Evolutionary conservation across 2,888 invertebrate species (phyloP).

Genomic region (Reticulitermes lucifugus): DNA sequence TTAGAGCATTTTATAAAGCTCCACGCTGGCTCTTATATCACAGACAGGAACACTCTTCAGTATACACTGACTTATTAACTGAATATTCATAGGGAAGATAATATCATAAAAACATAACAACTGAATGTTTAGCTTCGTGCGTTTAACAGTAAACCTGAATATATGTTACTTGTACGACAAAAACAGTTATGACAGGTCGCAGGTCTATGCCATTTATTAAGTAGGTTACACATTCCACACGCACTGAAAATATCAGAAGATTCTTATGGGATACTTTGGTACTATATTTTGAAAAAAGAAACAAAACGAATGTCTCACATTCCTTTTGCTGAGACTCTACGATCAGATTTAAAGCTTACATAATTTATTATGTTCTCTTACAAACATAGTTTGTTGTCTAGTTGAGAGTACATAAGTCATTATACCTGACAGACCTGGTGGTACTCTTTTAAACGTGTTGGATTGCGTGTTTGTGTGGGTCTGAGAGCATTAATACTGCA

Average conservation of each 20-base stretch:
- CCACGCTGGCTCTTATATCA: no score
- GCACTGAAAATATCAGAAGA: not conserved
- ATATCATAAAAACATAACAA: no score
- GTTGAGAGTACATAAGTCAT: conserved; percentile 17
- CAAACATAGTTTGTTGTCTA: conserved; percentile 7
- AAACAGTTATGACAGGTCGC: no score
- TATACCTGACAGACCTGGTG: conserved; percentile 6
- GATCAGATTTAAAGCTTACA: conserved; percentile 12
- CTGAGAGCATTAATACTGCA: not conserved
- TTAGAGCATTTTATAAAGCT: no score
- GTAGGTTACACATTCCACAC: not conserved
- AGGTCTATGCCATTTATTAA: not conserved
- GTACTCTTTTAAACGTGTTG: not conserved
- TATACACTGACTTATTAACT: no score
- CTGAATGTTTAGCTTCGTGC: no score
- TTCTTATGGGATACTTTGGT: conserved; percentile 2
- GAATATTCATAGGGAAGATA: no score
- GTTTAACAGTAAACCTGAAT: no score
- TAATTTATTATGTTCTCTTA: conserved; percentile 25
- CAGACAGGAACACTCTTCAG: no score
- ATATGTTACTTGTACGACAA: no score
- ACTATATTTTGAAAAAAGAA: conserved; percentile 7
- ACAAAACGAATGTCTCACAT: not conserved
- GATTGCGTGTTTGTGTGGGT: conserved; percentile 3
- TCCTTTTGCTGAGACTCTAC: not conserved